Base-by-base conservation (phyloP, 2,888 invertebrate genomes). In the Lithodes maja region DNA sequence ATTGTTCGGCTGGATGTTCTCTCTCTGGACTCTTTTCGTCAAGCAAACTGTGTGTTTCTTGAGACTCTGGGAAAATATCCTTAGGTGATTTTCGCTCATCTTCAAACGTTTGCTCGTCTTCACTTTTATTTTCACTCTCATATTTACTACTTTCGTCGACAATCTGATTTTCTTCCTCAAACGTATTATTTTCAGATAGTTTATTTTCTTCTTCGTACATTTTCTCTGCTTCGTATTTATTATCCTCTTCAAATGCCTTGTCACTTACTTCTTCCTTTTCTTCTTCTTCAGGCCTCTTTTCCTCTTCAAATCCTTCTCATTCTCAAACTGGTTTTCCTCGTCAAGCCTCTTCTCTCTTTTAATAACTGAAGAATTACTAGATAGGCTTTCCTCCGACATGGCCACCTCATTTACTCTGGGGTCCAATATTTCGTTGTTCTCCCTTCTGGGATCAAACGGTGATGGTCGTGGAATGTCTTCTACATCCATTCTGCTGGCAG, bases 401-500 rank as follows among this genome's bases (percentile, higher is more conserved):
- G 71, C 84, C 33, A 74, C 84, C n/a, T 78, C 78, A 54, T 74
- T 71, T 12, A 50, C 61, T 15, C n/a, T 79, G 52, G 53, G 69
- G 12, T 69, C 69, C 5, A 74, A 12, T 12, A 15, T 52, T n/a
- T 84, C 84, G 17, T 61, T 71, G 9, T 50, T 88, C 52, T 84
- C 84, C 54, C 49, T 80, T 75, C 79, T 83, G 1, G n/a, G 17
- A 15, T 88, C 88, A 61, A 80, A 88, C 7, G 79, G 84, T 54
- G 88, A 77, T 49, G 77, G 84, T 33, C 88, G 79, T n/a, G 75
- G 71, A 3, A 79, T 33, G 2, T 88, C 88, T 33, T 78, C 84
- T 78, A 88, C 78, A 54, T 88, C 88, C 88, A 88, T 87, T 78
- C 68, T 71, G 74, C n/a, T 80, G 1, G 88, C 74, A 2, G 88